Percentiles rank a stretch among this genome's conserved stretches.
Conservation (phyloP, 2,888 invertebrate species). For the Strigamia maritima region DNA sequence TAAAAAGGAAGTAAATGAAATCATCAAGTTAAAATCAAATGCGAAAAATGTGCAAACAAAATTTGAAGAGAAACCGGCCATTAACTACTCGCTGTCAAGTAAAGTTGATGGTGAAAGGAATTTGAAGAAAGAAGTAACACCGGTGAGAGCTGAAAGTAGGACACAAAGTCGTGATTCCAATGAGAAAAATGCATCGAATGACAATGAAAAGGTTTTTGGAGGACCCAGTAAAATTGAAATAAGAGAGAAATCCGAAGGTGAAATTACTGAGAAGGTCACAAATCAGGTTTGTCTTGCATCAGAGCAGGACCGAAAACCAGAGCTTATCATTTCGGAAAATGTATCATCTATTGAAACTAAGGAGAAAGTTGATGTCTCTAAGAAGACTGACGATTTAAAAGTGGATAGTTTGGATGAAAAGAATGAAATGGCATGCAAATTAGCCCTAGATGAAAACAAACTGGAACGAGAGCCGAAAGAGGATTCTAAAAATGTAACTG, state of each 20-base stretch:
- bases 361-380: background rate
- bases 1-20: background rate
- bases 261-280: background rate
- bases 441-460: background rate
- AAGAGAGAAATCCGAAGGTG: background rate
- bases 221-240: too few species aligned
- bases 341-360: background rate
- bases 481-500: background rate
- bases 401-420: too few species aligned
- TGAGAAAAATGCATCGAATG: background rate
- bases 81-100: background rate
- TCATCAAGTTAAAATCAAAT: background rate
- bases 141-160: background rate
- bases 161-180: background rate
- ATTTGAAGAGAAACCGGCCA: background rate
- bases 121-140: background rate
- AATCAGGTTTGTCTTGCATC: too few species aligned
- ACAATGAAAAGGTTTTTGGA: background rate
- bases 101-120: background rate
- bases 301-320: background rate
- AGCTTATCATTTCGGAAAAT: background rate
- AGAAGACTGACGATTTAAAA: too few species aligned
- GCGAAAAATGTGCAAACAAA: background rate
- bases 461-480: background rate
- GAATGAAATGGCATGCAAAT: too few species aligned